Evolutionary conservation across 2,113 vertebrate species (phyloP), one percentile per base, ranked within the genome.

Genomic region (Sander lucioperca): DNA sequence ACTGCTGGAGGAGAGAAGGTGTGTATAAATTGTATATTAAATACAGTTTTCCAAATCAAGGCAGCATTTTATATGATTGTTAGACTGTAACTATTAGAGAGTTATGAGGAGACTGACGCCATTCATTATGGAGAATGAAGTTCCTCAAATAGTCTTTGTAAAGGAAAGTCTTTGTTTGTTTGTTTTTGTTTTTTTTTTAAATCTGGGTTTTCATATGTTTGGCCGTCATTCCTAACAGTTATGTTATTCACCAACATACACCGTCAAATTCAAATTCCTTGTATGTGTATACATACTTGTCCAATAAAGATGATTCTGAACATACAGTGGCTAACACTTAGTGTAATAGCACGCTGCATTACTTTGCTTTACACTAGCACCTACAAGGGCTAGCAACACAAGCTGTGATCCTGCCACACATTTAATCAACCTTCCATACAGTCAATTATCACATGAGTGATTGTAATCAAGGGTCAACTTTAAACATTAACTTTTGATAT

Each of bases 1-100:
- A 61, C 96, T 99, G 74, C 96, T 97, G 0, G 97, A 97, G 83
- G 97, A 97, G 87, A 95, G 96, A 21, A 97, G 97, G 97, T 98
- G 39, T 77, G 89, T 89, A 65, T 50, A 16, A 93, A 27, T 27
- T 67, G 6, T 50, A 50, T 67, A 58, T 23, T 53, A 0, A 61
- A n/a, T 4, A 15, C 4, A 33, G 10, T 66, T 63, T 30, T 53
- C 15, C 19, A 47, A 18, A 62, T 69, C 5, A 48, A 74, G 43
- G 57, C 12, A 33, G 19, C 12, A 39, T 27, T n/a, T 39, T 19
- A 15, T 58, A 4, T 47, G 12, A 69, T 6, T 56, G 5, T 33
- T 53, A 10, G 7, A 48, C 14, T 66, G 13, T 48, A 66, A 13
- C 18, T 63, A 6, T 63, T n/a, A 61, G 59, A 36, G 1, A 64